Base-by-base conservation (phyloP, 1,140 invertebrate species). In the Lethocerus indicus region DNA sequence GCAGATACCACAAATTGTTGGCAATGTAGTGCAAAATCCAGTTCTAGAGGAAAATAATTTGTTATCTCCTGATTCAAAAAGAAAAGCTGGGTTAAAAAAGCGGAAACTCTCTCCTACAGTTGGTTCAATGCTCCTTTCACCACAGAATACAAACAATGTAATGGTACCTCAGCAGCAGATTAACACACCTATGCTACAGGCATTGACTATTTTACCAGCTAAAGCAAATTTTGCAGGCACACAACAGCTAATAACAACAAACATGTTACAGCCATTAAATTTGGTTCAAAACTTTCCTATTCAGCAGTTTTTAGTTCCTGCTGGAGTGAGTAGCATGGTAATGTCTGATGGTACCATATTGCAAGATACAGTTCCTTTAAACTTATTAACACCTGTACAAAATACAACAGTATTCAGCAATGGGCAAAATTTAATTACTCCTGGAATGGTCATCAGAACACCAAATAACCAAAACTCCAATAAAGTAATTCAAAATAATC, bases 251-350 rank as follows among this genome's bases (percentile, higher is more conserved):
- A 59, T 59, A 9, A 53, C 58, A 18, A 58, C 57, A 9, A 84
- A 87, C 63, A 63, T 87, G 25, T 64, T 81, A 1, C 84, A 87
- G 60, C 83, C 84, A 1, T 79, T 87, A 14, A 87, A 86, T 67
- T 63, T 83, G 50, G 76, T 83, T 39, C 78, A 81, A 52, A 83
- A 84, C 60, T 79, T 84, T 58, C 79, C 79, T 0, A 81, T 84
- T 47, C 84, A 87, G 58, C 83, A 87, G 58, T 80, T 87, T 57
- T 78, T 87, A 41, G 76, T 87, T 40, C 83, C 84, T 3, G 80
- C 84, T 2, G 81, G 83, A 56, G 62, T 84, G 1, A 81, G 82
- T 1, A 71, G 83, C 53, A 74, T 87, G 73, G 73, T 83, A 40
- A 76, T 78, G 80, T 73, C 81, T 21, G 54, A 59, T 28, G 73